Evolutionary conservation across 2,888 invertebrate genomes (phyloP).

Genomic region (Tineola bisselliella): DNA sequence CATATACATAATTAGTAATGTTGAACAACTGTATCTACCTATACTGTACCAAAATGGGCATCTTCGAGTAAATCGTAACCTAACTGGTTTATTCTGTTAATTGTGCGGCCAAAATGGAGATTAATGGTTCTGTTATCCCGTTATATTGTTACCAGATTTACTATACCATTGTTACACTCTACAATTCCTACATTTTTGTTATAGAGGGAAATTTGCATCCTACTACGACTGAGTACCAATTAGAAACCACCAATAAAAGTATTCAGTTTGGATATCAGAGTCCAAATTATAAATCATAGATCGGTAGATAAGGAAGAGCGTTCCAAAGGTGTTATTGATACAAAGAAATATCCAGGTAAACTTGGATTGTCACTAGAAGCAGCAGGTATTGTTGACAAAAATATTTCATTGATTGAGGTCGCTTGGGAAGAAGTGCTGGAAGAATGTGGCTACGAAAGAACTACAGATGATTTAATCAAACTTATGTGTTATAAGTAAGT

Average conservation of each 20-base stretch:
- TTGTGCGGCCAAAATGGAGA: neutral
- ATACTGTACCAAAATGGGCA: neutral
- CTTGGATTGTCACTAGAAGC: conserved; percentile 88
- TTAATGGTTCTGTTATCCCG: neutral
- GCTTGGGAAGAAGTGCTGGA: conserved; percentile 90
- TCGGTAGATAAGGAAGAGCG: conserved; percentile 68
- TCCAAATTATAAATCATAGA: conserved; percentile 80
- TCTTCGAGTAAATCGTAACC: neutral
- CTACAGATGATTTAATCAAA: conserved; percentile 70
- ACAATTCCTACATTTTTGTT: too few relatives aligned
- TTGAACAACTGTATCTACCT: neutral
- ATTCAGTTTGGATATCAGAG: too few relatives aligned
- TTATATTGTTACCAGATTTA: neutral
- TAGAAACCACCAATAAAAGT: too few relatives aligned
- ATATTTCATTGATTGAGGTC: conserved; percentile 76
- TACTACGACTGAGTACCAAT: too few relatives aligned
- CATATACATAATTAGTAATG: neutral
- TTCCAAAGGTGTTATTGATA: conserved; percentile 61
- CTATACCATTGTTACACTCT: neutral
- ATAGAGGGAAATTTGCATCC: too few relatives aligned
- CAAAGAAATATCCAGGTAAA: conserved; percentile 72
- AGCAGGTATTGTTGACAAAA: conserved; percentile 92
- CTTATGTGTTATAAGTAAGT: conserved; percentile 74
- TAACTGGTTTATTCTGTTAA: neutral
- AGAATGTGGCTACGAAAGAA: conserved; percentile 93